Percentiles rank a stretch among this genome's conserved stretches.
These are phyloP conservation scores for Tineola bisselliella DNA, from an alignment of 2,888 invertebrate genomes.

Conservation along the genomic window DNA sequence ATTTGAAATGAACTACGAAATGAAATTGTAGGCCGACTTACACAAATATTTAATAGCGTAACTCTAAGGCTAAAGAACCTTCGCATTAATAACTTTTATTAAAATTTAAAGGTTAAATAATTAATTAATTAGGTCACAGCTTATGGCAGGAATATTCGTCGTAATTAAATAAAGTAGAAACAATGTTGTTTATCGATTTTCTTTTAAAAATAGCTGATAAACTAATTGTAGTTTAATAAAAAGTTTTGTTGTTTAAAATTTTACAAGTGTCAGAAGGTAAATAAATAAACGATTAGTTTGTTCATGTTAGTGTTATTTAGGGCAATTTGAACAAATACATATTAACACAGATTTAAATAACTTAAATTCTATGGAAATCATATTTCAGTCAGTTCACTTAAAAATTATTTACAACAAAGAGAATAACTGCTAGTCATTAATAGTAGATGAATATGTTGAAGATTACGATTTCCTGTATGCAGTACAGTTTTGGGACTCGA, in stretches of 20 bases:
- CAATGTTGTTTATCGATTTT: background rate
- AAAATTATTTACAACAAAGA: background rate
- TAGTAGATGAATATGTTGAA: background rate
- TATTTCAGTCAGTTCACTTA: slow-evolving; percentile 6
- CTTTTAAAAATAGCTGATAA: background rate
- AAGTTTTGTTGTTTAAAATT: background rate
- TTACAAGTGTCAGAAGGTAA: background rate
- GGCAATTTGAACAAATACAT: too few species aligned
- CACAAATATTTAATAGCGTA: background rate
- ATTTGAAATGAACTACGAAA: background rate
- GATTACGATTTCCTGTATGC: background rate
- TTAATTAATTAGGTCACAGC: slow-evolving; percentile 10
- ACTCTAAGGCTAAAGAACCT: background rate
- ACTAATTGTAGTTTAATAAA: background rate
- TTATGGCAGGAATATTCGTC: slow-evolving; percentile 5
- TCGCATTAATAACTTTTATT: background rate
- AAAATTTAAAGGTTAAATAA: background rate
- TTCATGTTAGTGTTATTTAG: background rate
- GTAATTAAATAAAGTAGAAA: background rate
- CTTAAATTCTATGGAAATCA: slow-evolving; percentile 8
- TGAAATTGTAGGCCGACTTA: background rate
- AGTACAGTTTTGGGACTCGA: background rate
- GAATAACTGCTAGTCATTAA: background rate
- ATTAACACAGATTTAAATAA: background rate
- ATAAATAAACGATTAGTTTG: background rate